Evolutionary conservation across 2,888 invertebrate genomes (phyloP), one percentile per base, ranked within the genome.

Genomic region (Mechanitis mazaeus): DNA sequence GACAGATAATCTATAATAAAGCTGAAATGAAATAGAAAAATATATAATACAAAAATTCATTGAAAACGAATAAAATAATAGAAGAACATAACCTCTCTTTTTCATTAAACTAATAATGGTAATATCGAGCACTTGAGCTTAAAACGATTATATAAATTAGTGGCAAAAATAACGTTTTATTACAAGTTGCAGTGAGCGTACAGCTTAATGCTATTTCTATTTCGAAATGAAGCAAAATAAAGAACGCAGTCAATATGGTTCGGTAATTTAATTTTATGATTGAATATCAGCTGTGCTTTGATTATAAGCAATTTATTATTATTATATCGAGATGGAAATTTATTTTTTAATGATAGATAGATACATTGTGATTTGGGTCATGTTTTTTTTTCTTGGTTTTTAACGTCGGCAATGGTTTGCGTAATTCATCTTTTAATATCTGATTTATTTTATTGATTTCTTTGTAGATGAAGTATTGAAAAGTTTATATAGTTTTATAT

Each of bases 241-340:
- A 66, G 63, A 64, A 53, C 64, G 59, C 57, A 67, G 69, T 69
- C 69, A 69, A 67, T 72, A 69, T 64, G 64, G 66, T 63, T 65
- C 66, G 63, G 65, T 60, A 66, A 68, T 69, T 70, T 66, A 64
- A 55, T 72, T 72, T 69, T 69, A 70, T 64, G 69, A 68, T 72
- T 63, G 69, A 71, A 71, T 69, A 66, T 69, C 60, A 58, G 59
- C 61, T 45, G 60, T 55, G 55, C 62, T 62, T 59, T 54, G 50
- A 61, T 65, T 64, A 33, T 56, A 55, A 58, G 54, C 61, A 66
- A 59, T 64, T 58, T 62, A 60, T 62, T 62, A 64, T 62, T 59
- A 64, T 60, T 64, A 64, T 50, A 46, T 58, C 54, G 58, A 64
- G 54, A 61, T 58, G 59, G 61, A 66, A 57, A 60, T 54, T 64